Evolutionary conservation across 2,797 vertebrate species (phyloP).

Genomic region (Oreortyx pictus): DNA sequence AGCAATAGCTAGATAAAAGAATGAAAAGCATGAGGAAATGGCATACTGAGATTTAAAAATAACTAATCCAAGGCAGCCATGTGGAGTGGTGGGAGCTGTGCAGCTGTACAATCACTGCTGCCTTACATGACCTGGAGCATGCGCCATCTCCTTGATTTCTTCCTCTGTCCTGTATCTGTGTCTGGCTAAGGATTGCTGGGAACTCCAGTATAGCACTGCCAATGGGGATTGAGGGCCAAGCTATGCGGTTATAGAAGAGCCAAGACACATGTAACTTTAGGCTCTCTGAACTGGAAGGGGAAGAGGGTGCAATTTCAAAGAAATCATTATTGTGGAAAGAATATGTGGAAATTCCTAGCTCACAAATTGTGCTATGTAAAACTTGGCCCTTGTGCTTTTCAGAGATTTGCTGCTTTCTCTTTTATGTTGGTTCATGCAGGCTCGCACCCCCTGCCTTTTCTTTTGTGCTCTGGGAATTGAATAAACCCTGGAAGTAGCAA

Average conservation of each 20-base stretch:
- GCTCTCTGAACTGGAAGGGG: conserved; percentile 15
- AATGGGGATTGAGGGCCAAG: neutral
- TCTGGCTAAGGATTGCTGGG: neutral
- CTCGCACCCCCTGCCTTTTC: conserved; percentile 61
- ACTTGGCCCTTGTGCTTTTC: conserved; percentile 52
- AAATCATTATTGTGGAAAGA: conserved; percentile 59
- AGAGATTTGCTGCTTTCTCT: conserved; percentile 56
- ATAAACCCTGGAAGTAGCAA: conserved; percentile 53
- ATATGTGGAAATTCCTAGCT: conserved; percentile 61
- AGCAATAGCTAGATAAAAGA: conserved; percentile 24
- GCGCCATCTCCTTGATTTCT: accelerated
- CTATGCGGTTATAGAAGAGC: conserved; percentile 1
- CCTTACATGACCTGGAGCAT: conserved; percentile 8
- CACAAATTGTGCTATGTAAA: conserved; percentile 50
- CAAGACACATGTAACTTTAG: conserved; percentile 30
- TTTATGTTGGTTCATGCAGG: conserved; percentile 54
- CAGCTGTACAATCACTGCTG: neutral
- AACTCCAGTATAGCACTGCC: neutral
- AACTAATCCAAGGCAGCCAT: conserved; percentile 9
- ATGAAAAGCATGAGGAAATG: conserved; percentile 65
- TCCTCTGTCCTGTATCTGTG: neutral
- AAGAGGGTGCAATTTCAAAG: conserved; percentile 53
- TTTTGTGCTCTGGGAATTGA: conserved; percentile 64
- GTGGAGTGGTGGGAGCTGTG: conserved; percentile 7
- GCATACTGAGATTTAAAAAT: conserved; percentile 63